Percentiles rank a stretch among this genome's conserved stretches.
These are phyloP conservation scores for Chlorops oryzae DNA, from an alignment of 1,140 invertebrate species.

Conservation along the genomic window DNA sequence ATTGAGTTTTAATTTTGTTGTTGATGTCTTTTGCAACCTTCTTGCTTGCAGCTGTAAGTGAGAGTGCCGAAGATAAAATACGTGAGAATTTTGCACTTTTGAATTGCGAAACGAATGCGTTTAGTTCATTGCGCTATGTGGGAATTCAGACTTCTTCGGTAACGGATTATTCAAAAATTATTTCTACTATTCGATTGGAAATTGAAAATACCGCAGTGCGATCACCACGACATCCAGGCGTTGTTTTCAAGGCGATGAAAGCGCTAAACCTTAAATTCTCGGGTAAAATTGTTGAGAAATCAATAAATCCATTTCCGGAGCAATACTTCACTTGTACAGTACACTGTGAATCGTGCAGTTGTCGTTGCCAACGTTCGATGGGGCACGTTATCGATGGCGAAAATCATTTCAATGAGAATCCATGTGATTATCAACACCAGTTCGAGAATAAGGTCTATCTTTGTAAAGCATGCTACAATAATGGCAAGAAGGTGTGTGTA, in stretches of 20 bases:
- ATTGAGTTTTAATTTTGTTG: neutral
- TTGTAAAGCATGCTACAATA: slow-evolving; percentile 57
- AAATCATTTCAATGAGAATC: slow-evolving; percentile 55
- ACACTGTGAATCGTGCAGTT: slow-evolving; percentile 66
- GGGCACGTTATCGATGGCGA: slow-evolving; percentile 67
- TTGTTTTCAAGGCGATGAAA: slow-evolving; percentile 63
- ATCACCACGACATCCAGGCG: slow-evolving; percentile 58
- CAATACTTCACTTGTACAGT: slow-evolving; percentile 74
- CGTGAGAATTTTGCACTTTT: slow-evolving; percentile 58
- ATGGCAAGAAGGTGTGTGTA: slow-evolving; percentile 41
- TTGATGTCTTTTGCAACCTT: slow-evolving; percentile 1
- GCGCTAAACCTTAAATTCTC: slow-evolving; percentile 73
- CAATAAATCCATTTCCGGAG: slow-evolving; percentile 66
- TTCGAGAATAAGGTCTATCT: slow-evolving; percentile 72
- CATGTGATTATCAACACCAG: slow-evolving; percentile 69
- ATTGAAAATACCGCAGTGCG: slow-evolving; percentile 64
- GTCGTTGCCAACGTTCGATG: slow-evolving; percentile 67
- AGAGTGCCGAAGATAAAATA: slow-evolving; percentile 63
- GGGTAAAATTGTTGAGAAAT: slow-evolving; percentile 58
- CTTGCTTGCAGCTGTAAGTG: slow-evolving; percentile 49
- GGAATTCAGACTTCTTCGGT: slow-evolving; percentile 46
- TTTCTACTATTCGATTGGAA: slow-evolving; percentile 52
- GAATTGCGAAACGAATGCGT: slow-evolving; percentile 62
- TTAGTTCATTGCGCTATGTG: slow-evolving; percentile 58
- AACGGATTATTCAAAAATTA: slow-evolving; percentile 56